A percentile compares a stretch with the other conserved stretches of the same genome.
Evolutionary conservation across 37 sponge, comb jelly and placozoan genomes (phyloP).

Genomic region (Petrosia ficiformis): DNA sequence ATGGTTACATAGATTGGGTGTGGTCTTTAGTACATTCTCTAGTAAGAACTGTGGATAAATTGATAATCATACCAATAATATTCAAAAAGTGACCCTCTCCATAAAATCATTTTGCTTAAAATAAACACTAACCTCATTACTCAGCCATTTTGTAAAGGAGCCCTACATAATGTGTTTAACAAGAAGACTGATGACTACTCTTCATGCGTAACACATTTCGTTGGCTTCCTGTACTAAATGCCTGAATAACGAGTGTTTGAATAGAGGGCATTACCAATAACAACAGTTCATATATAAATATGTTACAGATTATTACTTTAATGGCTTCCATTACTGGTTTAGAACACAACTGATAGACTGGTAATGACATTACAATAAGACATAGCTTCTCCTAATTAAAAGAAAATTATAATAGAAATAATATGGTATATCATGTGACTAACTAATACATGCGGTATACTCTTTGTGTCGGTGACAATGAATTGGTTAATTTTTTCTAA

Average conservation of each 20-base stretch:
- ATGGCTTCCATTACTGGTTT: constrained; percentile 43
- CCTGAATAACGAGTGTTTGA: too few relatives aligned
- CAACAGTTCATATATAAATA: too few relatives aligned
- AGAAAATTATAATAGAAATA: background rate
- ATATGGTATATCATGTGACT: background rate
- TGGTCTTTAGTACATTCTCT: constrained; percentile 24
- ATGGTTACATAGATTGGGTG: constrained; percentile 27
- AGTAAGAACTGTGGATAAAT: constrained; percentile 33
- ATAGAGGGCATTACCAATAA: too few relatives aligned
- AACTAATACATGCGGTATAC: background rate
- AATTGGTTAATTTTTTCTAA: background rate
- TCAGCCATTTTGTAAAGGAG: too few relatives aligned
- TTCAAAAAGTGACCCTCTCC: background rate
- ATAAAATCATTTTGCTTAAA: too few relatives aligned
- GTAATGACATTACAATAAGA: constrained; percentile 65
- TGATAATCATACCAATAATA: background rate
- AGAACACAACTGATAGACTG: constrained; percentile 32
- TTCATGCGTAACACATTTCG: too few relatives aligned
- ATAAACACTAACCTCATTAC: too few relatives aligned
- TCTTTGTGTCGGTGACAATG: background rate
- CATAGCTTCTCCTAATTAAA: constrained; percentile 67
- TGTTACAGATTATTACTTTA: too few relatives aligned
- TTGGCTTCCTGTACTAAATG: too few relatives aligned
- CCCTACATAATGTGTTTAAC: too few relatives aligned
- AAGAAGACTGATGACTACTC: too few relatives aligned